Base-by-base conservation (phyloP, 2,888 invertebrate species). In the Catocala nupta region DNA sequence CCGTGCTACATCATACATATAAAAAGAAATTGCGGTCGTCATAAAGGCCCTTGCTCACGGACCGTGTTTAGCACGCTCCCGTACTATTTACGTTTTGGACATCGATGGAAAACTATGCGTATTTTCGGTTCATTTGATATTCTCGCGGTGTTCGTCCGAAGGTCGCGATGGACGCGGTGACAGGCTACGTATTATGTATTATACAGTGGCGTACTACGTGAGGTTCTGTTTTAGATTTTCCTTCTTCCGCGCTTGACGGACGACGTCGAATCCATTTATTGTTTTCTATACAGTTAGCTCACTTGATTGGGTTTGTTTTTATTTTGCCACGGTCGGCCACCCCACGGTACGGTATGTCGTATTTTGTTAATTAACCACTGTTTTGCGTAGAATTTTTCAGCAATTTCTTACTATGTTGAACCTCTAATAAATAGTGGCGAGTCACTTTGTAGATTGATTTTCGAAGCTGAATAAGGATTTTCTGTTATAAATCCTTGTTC, bases 81-180 rank as follows among this genome's bases (percentile, higher is more conserved):
- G 5, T 52, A 39, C 36, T 50, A 63, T 54, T 60, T 68, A 63
- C 64, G 54, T 70, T 64, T 53, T 25, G 57, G 47, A 44, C 49
- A 6, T 11, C 44, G 43, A 13, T 65, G 57, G 70, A 69, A 71
- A 78, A 75, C 74, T 75, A 64, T 63, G 60, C 65, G 71, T 64
- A 75, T 75, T 78, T 79, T 81, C 53, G 74, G 70, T 68, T 69
- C 55, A 70, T 70, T 81, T 75, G 39, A 62, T 74, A 81, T 81
- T 80, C 82, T 64, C 55, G 36, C 11, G 54, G 56, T 77, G 78
- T 77, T 48, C 36, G 39, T 10, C 44, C 69, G 79, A 81, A 81
- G 81, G 81, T 75, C 78, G 71, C 58, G 52, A 52, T 60, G 69
- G 68, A 61, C 63, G 70, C 60, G 63, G 68, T 49, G 75, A 65